Evolutionary conservation across 2,113 vertebrate genomes (phyloP), one percentile per base, ranked within the genome.

Genomic region (Neolamprologus kungweensis): DNA sequence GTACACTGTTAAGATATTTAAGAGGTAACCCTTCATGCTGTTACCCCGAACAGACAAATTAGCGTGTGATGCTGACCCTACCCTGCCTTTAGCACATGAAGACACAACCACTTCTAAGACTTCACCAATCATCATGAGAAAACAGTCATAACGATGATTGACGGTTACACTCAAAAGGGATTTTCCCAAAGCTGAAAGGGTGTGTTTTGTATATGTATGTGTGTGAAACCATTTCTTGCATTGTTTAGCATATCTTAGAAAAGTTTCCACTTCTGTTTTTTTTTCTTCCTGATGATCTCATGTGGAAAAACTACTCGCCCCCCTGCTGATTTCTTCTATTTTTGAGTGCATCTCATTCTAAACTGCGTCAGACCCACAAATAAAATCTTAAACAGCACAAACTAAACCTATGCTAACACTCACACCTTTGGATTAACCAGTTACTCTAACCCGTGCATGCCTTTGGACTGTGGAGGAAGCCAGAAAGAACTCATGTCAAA

Each of bases 111-210:
- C 91, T 88, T 92, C 90, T 83, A 50, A 90, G 79, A 42, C 63
- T 9, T 83, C 23, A 9, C 79, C 82, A 87, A 89, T 75, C 31
- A 85, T 92, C 89, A 88, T 8, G 42, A 85, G 85, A 63, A 87
- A 91, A 89, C 45, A 40, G 42, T 80, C 90, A 84, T 91, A 68
- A 83, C 80, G 65, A 81, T 90, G 91, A 93, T 55, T 87, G 88
- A 88, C 63, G 55, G 85, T 85, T 90, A 80, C 71, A 53, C 73
- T 91, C 31, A 3, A 78, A 78, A 23, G 89, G 92, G 88, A 40
- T 60, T 91, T 92, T 85, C 78, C 78, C 37, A 31, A 71, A 31
- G 87, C 54, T 75, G 35, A 82, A 40, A 28, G 65, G 68, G 63
- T 81, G 81, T 54, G 82, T 28, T 12, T 84, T 84, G 40, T 80